Base-by-base conservation (phyloP, 2,113 vertebrate genomes). In the Melanostigma gelatinosum region DNA sequence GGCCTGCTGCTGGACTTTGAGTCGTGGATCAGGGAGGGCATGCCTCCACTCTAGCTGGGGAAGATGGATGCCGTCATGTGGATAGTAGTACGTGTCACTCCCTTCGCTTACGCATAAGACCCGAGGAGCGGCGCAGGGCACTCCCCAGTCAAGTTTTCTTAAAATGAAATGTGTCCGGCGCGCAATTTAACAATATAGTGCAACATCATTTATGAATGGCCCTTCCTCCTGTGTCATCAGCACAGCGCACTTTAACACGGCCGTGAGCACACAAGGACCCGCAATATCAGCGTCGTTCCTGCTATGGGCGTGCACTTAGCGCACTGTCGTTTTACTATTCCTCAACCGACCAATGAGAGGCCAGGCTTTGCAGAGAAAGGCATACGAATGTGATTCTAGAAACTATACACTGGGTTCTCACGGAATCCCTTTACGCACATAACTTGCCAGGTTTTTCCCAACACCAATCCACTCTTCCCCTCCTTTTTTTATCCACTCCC, bases 51-150 rank as follows among this genome's bases (percentile, higher is more conserved):
- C 78, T 80, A 68, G 68, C 65, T 77, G 79, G 77, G 63, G 76
- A 92, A 93, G 88, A 94, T 93, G 92, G 93, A 93, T 83, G 91
- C 90, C 92, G 84, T 85, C 88, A 88, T 89, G 86, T 85, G 91
- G 83, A 76, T 65, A 71, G 79, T 55, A 83, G 58, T 88, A 92
- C 92, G 93, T 93, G 93, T 92, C 90, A 88, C 61, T 91, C 76
- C 54, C 18, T 24, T 57, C 24, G 1, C n/a, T 57, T 24, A 27
- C 24, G 12, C 54, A n/a, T 27, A 34, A 27, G 54, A 10, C n/a
- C 54, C 54, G 4, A 1, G 4, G n/a, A 57, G n/a, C 54, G 54
- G 55, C 24, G 24, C 55, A 6, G 55, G 55, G 55, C 55, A 12
- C 55, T 58, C 78, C 62, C 57, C 24, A 11, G 15, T 29, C 70